Evolutionary conservation across 2,113 vertebrate species (phyloP), one percentile per base, ranked within the genome.

Genomic region (Oreocharis arfaki): DNA sequence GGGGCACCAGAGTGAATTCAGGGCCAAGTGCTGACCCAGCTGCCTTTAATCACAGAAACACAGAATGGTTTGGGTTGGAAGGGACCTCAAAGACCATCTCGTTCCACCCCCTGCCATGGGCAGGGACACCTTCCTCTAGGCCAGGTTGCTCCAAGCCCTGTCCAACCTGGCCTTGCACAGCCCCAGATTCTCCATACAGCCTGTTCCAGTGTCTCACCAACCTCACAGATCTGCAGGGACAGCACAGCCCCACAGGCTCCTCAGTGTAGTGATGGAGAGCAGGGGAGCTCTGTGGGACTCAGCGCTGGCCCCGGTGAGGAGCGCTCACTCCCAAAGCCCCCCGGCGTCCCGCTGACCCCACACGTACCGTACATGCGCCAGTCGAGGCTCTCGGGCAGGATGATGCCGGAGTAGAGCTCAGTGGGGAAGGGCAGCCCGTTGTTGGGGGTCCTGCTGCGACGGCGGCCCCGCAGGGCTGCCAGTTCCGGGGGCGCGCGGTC

Each of bases 281-380:
- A 3, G 26, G 24, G 26, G 1, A 3, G 26, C 53, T 47, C 15
- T 1, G 24, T 3, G 11, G 49, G 44, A 16, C 63, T 24, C 42
- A 16, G 71, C 0, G 0, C 56, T 9, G 23, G 21, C 18, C 32
- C 1, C 2, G n/a, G 7, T 7, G 60, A 46, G 73, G 9, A 59
- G 26, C 10, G 0, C 33, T 46, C 10, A 1, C 21, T 11, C 33
- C 37, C 17, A 0, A 10, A 14, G 49, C 41, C 6, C 18, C 41
- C 18, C 1, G 0, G 15, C 1, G 1, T 23, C 6, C 13, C 52
- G 23, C 33, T 0, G 2, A 3, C 7, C 65, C 61, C 5, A 0
- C 59, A 16, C 94, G 32, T 70, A 98, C 98, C 98, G 1, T 97
- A 98, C 81, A 98, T 97, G 73, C 98, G 98, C 98, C 98, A 99